phyloP scores from a whole-genome alignment of 1,140 invertebrate species.

The Calephelis nemesis region DNA sequence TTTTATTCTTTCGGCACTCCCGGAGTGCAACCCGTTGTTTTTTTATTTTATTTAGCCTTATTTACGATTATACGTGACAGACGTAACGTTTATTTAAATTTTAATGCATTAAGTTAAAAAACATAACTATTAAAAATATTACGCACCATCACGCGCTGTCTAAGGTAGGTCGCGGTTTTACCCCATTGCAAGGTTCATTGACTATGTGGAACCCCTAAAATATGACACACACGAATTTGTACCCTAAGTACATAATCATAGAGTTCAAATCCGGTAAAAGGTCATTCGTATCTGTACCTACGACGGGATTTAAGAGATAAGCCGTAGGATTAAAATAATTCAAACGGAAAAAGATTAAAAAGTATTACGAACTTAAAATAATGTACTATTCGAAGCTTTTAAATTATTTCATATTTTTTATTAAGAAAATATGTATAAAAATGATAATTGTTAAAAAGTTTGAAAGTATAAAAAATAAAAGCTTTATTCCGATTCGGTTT shows the following conservation, averaged over 20 bases:
- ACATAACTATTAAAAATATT: neutral
- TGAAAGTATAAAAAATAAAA: no score
- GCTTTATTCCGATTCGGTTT: no score
- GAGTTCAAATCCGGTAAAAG: constrained; percentile 32
- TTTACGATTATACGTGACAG: no score
- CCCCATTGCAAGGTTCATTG: constrained; percentile 56
- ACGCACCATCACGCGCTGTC: constrained; percentile 41
- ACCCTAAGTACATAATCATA: constrained; percentile 29
- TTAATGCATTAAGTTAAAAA: no score
- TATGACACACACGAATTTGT: constrained; percentile 25
- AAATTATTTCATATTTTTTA: no score
- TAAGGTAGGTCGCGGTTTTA: constrained; percentile 68
- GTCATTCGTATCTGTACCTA: constrained; percentile 34
- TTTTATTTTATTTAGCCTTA: no score
- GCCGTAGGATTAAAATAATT: constrained; percentile 35
- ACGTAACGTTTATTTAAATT: no score
- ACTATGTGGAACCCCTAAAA: constrained; percentile 43
- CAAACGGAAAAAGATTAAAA: constrained; percentile 49
- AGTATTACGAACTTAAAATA: constrained; percentile 32
- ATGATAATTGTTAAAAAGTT: no score
- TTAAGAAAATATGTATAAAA: no score
- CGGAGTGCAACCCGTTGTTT: no score
- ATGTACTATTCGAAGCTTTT: neutral
- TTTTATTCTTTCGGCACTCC: no score
- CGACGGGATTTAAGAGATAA: constrained; percentile 62